A percentile compares a stretch with the other conserved stretches of the same genome.
Evolutionary conservation across 2,888 invertebrate species (phyloP).

Genomic region (Empis stercorea): DNA sequence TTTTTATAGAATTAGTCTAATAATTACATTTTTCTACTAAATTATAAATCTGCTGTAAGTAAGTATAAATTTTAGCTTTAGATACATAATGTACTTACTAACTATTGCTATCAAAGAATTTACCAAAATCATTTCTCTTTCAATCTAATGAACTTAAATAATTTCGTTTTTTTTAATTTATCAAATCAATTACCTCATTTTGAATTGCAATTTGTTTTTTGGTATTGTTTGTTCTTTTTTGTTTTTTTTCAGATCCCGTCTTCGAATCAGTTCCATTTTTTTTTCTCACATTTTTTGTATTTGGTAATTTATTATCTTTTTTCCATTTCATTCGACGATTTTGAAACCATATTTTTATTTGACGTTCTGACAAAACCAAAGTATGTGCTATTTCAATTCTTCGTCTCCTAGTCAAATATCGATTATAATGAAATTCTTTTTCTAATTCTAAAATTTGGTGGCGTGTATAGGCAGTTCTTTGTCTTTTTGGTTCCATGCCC

Average conservation of each 20-base stretch:
- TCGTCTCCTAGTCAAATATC: slow-evolving; percentile 87
- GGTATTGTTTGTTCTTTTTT: slow-evolving; percentile 27
- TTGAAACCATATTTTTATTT: slow-evolving; percentile 84
- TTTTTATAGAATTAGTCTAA: too few relatives aligned
- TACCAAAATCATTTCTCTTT: too few relatives aligned
- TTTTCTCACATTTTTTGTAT: slow-evolving; percentile 51
- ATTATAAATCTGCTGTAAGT: too few relatives aligned
- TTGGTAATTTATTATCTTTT: slow-evolving; percentile 49
- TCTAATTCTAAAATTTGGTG: slow-evolving; percentile 96
- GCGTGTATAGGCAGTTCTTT: slow-evolving; percentile 93
- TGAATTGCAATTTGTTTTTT: slow-evolving; percentile 28
- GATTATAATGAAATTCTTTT: slow-evolving; percentile 96
- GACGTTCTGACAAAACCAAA: slow-evolving; percentile 80
- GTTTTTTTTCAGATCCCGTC: slow-evolving; percentile 25
- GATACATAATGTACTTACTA: too few relatives aligned
- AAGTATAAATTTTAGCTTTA: too few relatives aligned
- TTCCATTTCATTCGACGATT: slow-evolving; percentile 78
- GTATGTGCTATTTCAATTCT: slow-evolving; percentile 96
- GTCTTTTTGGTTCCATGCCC: slow-evolving; percentile 90
- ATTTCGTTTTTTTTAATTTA: too few relatives aligned
- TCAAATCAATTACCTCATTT: slow-evolving; percentile 30
- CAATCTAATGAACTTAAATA: too few relatives aligned
- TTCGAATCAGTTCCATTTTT: slow-evolving; percentile 39
- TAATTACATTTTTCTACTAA: too few relatives aligned
- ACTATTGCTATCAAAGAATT: too few relatives aligned